Conservation (phyloP, 2,113 vertebrate species). For the Meles meles region DNA sequence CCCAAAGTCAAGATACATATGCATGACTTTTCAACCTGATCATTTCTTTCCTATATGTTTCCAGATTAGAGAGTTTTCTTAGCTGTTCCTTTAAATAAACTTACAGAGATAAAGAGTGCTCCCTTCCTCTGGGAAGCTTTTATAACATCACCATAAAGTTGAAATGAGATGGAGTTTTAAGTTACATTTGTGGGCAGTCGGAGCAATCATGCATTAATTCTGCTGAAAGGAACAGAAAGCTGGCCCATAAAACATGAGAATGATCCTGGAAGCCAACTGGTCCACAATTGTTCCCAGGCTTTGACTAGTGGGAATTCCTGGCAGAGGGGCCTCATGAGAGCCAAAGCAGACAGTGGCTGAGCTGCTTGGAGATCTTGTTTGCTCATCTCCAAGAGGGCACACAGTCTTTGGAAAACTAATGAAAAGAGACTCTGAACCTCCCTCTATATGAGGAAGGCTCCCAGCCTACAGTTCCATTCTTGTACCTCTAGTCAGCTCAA, state of each 20-base stretch:
- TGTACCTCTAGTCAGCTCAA: background rate
- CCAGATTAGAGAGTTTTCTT: slow-evolving; percentile 7
- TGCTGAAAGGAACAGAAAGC: background rate
- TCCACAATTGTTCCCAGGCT: slow-evolving; percentile 38
- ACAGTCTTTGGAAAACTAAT: background rate
- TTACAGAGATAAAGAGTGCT: background rate
- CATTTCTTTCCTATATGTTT: background rate
- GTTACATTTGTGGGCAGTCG: background rate
- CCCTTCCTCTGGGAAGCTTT: background rate
- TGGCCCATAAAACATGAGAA: background rate
- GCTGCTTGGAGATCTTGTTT: slow-evolving; percentile 14
- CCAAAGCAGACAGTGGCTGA: background rate
- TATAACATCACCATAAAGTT: background rate
- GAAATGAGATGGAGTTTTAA: slow-evolving; percentile 2
- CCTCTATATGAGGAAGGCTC: background rate
- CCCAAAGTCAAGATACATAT: background rate
- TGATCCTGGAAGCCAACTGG: background rate
- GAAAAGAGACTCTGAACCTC: background rate
- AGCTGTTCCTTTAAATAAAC: background rate
- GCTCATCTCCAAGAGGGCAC: slow-evolving; percentile 8
- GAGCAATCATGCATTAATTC: background rate
- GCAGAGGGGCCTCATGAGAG: background rate
- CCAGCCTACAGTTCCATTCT: background rate
- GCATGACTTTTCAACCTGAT: background rate
- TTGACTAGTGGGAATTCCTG: slow-evolving; percentile 59